These are phyloP conservation scores for Torymus texanus DNA, from an alignment of 2,888 invertebrate species.

Conservation along the genomic window DNA sequence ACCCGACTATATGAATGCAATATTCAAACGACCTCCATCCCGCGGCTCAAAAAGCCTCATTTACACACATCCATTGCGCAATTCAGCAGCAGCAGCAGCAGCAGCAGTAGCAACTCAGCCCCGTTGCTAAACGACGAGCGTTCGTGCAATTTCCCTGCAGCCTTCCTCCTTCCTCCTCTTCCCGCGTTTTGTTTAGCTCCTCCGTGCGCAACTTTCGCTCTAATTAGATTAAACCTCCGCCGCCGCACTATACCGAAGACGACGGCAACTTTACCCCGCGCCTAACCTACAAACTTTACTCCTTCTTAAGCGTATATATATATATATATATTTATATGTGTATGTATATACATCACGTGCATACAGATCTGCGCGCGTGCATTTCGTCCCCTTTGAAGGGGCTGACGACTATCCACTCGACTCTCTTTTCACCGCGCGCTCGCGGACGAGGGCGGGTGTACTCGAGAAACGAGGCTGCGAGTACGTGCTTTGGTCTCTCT, in stretches of 20 bases:
- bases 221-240: conserved; percentile 18
- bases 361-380: too few relatives aligned
- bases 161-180: too few relatives aligned
- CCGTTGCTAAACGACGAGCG: too few relatives aligned
- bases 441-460: neutral
- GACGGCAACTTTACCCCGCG: neutral
- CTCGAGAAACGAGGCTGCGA: conserved; percentile 38
- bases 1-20: too few relatives aligned
- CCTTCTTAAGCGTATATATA: neutral
- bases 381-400: conserved; percentile 2
- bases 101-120: too few relatives aligned
- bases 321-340: too few relatives aligned
- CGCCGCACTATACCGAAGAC: neutral
- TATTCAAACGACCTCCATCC: too few relatives aligned
- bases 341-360: too few relatives aligned
- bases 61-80: too few relatives aligned
- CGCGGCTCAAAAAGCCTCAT: too few relatives aligned
- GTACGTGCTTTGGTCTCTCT: neutral
- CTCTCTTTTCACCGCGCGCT: conserved; percentile 24
- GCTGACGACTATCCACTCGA: conserved; percentile 41
- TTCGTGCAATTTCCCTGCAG: too few relatives aligned
- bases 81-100: too few relatives aligned
- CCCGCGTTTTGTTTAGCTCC: neutral
- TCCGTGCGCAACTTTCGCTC: neutral
- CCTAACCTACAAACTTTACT: conserved; percentile 22